Evolutionary conservation across 2,113 vertebrate genomes (phyloP).

Genomic region (Cynocephalus volans): DNA sequence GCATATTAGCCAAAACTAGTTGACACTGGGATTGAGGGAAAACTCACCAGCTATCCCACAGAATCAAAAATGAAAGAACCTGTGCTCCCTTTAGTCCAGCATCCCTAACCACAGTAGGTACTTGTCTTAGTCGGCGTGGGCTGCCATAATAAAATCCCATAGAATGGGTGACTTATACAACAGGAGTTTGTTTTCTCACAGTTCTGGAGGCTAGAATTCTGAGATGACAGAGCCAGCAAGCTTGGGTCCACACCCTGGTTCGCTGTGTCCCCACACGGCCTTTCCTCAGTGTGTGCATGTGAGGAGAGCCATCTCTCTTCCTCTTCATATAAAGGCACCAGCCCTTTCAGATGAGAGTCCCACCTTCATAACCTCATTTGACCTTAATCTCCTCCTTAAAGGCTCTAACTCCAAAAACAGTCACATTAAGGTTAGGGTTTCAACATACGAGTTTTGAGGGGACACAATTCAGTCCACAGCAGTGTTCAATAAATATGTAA

Average conservation of each 20-base stretch:
- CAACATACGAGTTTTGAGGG: neutral
- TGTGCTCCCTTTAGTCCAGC: neutral
- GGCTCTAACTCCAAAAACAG: neutral
- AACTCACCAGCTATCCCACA: slow-evolving; percentile 2
- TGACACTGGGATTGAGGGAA: neutral
- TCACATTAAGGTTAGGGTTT: neutral
- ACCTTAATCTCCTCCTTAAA: neutral
- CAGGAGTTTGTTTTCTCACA: neutral
- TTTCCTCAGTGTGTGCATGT: neutral
- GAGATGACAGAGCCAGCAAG: neutral
- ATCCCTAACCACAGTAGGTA: neutral
- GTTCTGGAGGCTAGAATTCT: neutral
- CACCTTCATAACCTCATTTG: neutral
- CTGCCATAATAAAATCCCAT: neutral
- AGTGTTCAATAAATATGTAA: slow-evolving; percentile 12
- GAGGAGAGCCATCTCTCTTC: neutral
- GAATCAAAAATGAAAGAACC: neutral
- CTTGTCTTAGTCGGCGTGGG: neutral
- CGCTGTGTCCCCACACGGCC: neutral
- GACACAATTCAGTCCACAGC: neutral
- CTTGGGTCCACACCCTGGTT: neutral
- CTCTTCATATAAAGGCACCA: neutral
- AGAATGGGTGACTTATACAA: neutral
- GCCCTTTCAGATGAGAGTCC: neutral
- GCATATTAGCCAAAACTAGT: neutral